Conservation (phyloP, 2,888 invertebrate species). For the Pandemis heparana region DNA sequence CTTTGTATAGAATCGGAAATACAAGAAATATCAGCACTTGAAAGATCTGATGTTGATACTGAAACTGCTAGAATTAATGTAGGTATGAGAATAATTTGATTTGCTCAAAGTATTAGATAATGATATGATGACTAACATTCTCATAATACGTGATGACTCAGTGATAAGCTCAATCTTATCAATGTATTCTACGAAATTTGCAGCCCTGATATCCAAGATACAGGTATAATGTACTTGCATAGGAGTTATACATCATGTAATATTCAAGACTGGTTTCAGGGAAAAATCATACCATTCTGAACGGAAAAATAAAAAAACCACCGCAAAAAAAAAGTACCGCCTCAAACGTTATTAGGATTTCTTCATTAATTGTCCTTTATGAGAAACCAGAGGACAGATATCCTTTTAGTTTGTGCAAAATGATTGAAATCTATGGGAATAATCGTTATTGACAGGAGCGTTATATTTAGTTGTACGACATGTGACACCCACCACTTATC, state of each 20-base stretch:
- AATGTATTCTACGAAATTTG: conserved; percentile 11
- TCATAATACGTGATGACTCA: conserved; percentile 20
- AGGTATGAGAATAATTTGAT: conserved; percentile 10
- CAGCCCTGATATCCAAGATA: conserved; percentile 17
- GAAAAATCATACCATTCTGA: not conserved
- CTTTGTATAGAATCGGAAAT: not conserved
- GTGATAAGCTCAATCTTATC: conserved; percentile 32
- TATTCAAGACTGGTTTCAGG: not conserved
- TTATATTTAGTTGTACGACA: no score
- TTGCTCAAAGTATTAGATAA: conserved; percentile 26
- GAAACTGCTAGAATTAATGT: conserved; percentile 5
- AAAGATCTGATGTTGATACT: not conserved
- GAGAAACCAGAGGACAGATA: no score
- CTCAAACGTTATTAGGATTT: not conserved
- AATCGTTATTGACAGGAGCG: no score
- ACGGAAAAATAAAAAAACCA: no score
- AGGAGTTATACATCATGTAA: not conserved
- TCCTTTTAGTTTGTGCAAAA: no score
- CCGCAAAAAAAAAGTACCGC: no score
- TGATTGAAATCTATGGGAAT: no score
- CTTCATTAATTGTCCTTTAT: no score
- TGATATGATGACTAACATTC: conserved; percentile 23
- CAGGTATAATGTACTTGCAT: not conserved
- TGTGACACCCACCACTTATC: no score
- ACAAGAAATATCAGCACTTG: not conserved